A percentile compares a stretch with the other conserved stretches of the same genome.
These are phyloP conservation scores for Solea solea DNA, from an alignment of 2,113 vertebrate genomes.

Conservation along the genomic window DNA sequence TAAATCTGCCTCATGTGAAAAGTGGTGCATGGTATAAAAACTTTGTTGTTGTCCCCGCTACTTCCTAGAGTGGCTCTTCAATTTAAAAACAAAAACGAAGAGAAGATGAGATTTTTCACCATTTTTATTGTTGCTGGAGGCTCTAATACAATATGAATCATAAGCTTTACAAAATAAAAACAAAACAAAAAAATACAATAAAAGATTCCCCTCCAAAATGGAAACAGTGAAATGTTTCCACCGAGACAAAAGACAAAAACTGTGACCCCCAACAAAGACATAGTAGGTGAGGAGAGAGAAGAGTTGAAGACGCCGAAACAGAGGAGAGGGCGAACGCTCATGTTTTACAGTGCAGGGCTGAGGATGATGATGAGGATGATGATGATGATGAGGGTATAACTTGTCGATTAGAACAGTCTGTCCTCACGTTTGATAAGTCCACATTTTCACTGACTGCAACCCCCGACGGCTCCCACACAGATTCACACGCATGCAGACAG, in stretches of 20 bases:
- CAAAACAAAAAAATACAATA: conserved; percentile 75
- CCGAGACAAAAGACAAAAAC: conserved; percentile 75
- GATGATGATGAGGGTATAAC: conserved; percentile 24
- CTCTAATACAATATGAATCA: conserved; percentile 86
- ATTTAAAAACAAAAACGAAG: background rate
- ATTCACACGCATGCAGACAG: conserved; percentile 53
- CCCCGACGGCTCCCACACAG: conserved; percentile 37
- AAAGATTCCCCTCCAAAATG: conserved; percentile 78
- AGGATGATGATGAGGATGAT: conserved; percentile 28
- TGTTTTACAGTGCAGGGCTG: conserved; percentile 56
- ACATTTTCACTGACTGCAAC: conserved; percentile 42
- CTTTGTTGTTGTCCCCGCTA: background rate
- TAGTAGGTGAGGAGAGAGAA: conserved; percentile 61
- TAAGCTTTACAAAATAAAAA: conserved; percentile 86
- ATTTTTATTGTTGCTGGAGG: conserved; percentile 88
- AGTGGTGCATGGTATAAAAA: too few relatives aligned
- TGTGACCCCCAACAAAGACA: conserved; percentile 76
- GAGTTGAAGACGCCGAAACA: conserved; percentile 40
- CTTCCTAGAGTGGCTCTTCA: background rate
- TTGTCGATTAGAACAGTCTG: conserved; percentile 58
- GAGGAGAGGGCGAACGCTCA: conserved; percentile 54
- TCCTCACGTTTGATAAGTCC: conserved; percentile 56
- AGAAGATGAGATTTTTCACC: conserved; percentile 62
- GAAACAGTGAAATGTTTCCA: conserved; percentile 74
- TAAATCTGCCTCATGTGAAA: too few relatives aligned